These are phyloP conservation scores for Miltochrista miniata DNA, from an alignment of 2,888 invertebrate species.

Conservation along the genomic window DNA sequence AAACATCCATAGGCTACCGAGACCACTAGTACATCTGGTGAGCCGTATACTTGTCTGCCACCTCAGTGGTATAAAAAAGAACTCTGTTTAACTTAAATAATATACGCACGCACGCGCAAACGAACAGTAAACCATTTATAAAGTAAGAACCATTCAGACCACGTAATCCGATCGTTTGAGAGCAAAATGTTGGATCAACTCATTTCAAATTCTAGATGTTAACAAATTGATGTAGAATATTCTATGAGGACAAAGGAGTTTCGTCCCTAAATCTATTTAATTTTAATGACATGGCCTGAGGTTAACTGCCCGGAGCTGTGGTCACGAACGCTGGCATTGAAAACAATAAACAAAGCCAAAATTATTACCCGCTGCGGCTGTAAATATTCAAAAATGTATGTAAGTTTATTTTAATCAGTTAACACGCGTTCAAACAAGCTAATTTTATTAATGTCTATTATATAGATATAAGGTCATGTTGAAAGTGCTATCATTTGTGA, in stretches of 20 bases:
- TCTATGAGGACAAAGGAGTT: conserved; percentile 30
- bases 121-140: background rate
- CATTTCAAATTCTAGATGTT: conserved; percentile 24
- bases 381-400: background rate
- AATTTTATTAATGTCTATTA: too few species aligned
- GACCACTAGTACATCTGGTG: too few species aligned
- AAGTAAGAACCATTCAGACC: background rate
- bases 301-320: background rate
- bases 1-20: too few species aligned
- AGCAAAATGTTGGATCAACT: conserved; percentile 15
- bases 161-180: conserved; percentile 15
- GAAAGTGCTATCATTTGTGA: too few species aligned
- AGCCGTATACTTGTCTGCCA: too few species aligned
- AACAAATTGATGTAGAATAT: conserved; percentile 49
- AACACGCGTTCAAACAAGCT: too few species aligned
- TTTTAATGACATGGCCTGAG: conserved; percentile 21
- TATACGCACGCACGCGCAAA: background rate
- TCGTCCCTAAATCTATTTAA: conserved; percentile 25
- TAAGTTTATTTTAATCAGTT: background rate
- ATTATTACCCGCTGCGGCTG: background rate
- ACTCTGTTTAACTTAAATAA: background rate
- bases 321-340: background rate
- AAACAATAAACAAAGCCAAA: background rate
- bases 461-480: too few species aligned
- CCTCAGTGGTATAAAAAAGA: too few species aligned